Evolutionary conservation across 2,888 invertebrate genomes (phyloP), one percentile per base, ranked within the genome.

Genomic region (Ferdinandea cuprea): DNA sequence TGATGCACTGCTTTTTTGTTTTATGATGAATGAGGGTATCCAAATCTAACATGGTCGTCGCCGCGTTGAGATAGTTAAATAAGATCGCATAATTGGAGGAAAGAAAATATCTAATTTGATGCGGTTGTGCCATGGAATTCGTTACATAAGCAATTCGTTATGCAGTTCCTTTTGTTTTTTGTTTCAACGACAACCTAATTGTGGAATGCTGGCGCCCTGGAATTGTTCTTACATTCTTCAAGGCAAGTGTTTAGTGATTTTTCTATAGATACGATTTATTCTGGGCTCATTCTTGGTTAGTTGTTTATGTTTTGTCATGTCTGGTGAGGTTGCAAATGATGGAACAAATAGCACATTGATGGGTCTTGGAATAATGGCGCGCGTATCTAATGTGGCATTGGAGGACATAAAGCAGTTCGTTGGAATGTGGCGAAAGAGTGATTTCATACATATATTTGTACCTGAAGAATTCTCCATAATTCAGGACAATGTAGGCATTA

Each of bases 21-120:
- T 5, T 61, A 13, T 17, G 17, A 17, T 40, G 37, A 25, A 40
- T 78, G 78, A 73, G 78, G 78, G 78, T 30, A 37, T 78, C 72
- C 58, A 73, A 66, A 73, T 58, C 50, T 50, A 17, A 50, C 30
- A 63, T 63, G 58, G 35, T 63, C 72, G 71, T 30, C 66, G 66
- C 50, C 44, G 42, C n/a, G 37, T 48, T n/a, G 21, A 58, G 37
- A 69, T 17, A 48, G 37, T 40, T 9, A 54, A 52, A 40, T 13
- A 30, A 40, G 42, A 65, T 25, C 6, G 11, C 30, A 52, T 71
- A 72, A 58, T 65, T 78, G 56, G 42, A 50, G 37, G 21, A 52
- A 59, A 58, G 19, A 15, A 32, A 30, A 71, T 65, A 44, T 52
- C 17, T 44, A 61, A 73, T 79, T 73, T 46, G 66, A 66, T 52